Conservation (phyloP, 2,113 vertebrate species). For the Apteryx owenii region DNA sequence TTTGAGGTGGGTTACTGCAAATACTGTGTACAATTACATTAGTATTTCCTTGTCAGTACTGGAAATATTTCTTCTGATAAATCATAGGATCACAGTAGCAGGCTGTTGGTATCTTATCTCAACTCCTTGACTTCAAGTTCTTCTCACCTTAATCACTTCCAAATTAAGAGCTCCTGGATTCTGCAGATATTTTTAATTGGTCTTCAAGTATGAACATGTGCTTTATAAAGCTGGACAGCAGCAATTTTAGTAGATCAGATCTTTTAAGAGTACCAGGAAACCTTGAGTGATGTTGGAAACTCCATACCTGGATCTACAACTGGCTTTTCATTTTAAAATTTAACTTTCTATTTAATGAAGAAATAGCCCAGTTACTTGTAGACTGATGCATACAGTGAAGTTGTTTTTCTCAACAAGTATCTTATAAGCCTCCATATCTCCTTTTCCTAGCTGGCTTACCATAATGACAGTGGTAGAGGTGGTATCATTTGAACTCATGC, state of each 20-base stretch:
- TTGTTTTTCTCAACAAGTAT: background rate
- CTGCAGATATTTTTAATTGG: background rate
- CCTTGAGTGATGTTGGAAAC: background rate
- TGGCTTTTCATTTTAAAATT: background rate
- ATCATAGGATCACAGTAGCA: background rate
- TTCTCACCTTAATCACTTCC: background rate
- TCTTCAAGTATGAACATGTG: background rate
- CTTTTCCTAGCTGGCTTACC: background rate
- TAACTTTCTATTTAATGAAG: background rate
- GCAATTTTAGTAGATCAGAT: background rate
- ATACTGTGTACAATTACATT: background rate
- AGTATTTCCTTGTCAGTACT: background rate
- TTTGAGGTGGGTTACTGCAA: background rate
- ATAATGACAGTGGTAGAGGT: background rate
- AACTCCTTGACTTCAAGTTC: background rate
- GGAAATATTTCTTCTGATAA: background rate
- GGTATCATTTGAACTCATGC: background rate
- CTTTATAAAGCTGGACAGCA: background rate
- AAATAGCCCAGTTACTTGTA: background rate
- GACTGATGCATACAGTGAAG: background rate
- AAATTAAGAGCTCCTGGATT: background rate
- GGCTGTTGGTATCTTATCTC: background rate
- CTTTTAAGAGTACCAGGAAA: background rate
- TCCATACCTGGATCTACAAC: background rate
- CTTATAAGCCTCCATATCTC: background rate